Conservation (phyloP, 2,113 vertebrate genomes). For the Pithys albifrons region DNA sequence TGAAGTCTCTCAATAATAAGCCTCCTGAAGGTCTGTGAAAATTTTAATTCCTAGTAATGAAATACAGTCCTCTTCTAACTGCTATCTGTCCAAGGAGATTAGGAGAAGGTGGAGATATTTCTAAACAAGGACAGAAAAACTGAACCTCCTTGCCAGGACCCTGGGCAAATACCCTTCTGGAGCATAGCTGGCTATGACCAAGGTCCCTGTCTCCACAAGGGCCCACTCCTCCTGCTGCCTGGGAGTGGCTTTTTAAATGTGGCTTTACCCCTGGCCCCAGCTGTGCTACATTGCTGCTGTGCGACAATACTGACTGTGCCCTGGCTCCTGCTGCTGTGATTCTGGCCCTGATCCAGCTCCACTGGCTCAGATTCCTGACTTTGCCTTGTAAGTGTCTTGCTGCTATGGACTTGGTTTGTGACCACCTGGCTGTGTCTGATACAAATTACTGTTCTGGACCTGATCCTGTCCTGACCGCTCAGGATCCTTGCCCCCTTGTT, state of each 20-base stretch:
- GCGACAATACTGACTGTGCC: neutral
- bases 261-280: neutral
- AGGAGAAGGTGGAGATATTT: neutral
- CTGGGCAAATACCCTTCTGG: neutral
- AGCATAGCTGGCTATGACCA: neutral
- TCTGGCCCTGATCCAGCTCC: neutral
- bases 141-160: neutral
- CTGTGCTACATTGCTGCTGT: neutral
- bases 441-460: fast-evolving
- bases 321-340: fast-evolving
- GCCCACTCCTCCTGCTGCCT: neutral
- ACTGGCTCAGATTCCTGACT: neutral
- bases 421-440: fast-evolving
- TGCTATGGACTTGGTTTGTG: neutral
- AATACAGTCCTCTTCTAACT: neutral
- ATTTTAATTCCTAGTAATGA: neutral
- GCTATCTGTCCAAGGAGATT: neutral
- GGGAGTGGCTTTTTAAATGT: neutral
- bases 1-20: neutral
- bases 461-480: neutral
- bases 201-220: fast-evolving
- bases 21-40: neutral
- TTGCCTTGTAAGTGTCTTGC: no score
- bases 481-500: neutral
- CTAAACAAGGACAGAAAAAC: neutral